Evolutionary conservation across 2,888 invertebrate species (phyloP), one percentile per base, ranked within the genome.

Genomic region (Candidula unifasciata): DNA sequence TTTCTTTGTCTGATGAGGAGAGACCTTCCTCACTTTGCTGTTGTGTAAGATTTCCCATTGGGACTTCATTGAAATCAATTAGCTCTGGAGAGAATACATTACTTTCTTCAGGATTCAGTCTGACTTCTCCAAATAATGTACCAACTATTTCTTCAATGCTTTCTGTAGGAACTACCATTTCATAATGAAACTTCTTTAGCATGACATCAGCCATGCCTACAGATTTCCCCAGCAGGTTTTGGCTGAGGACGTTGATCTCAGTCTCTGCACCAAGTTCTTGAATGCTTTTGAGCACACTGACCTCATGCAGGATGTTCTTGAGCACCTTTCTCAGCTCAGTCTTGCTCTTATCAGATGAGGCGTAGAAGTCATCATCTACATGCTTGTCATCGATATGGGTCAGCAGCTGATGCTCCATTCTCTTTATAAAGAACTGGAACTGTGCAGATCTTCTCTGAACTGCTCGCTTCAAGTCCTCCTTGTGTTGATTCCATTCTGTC

Each of bases 371-470:
- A 24, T 88, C 86, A 60, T 86, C 86, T n/a, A 82, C 78, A 24
- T 85, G 68, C n/a, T 85, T 71, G 57, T 80, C 80, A 30, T 91
- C 90, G 13, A 90, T 85, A 24, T 88, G 85, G 1, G 88, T 73
- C 0, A 90, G 71, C n/a, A 91, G 86, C 80, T 87, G 86, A 78
- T 89, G 85, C 82, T 91, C 91, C 66, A 88, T 87, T 3, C 86
- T 82, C 77, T 88, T 87, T 24, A 91, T 87, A 66, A 86, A 84
- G 68, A 88, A 87, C 80, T 90, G 90, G 13, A 91, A 87, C 76
- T 88, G 87, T 10, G 86, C 71, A 10, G 90, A 89, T 57, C 90
- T 86, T 1, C 88, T 80, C 84, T 89, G 88, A 13, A 91, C 89
- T 37, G 86, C 86, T 0, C 83, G 52, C 24, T 86, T 83, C 5